A percentile compares a stretch with the other conserved stretches of the same genome.
These are phyloP conservation scores for Papilio protenor DNA, from an alignment of 2,888 invertebrate species.

Conservation along the genomic window DNA sequence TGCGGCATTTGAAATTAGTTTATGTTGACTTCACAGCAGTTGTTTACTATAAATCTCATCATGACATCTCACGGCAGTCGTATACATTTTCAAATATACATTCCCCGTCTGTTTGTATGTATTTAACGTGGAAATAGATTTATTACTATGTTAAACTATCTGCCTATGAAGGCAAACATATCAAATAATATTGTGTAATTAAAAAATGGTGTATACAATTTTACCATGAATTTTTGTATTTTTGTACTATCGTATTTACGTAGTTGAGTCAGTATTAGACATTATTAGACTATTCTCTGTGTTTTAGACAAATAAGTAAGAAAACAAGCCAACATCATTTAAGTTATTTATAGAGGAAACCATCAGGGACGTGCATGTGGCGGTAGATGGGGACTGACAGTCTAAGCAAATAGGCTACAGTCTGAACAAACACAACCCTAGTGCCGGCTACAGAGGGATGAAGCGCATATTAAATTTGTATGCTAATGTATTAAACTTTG, in stretches of 20 bases:
- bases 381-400: too few relatives aligned
- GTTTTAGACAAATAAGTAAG: neutral
- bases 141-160: neutral
- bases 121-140: neutral
- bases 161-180: neutral
- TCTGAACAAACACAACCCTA: neutral
- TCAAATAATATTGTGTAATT: too few relatives aligned
- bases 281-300: neutral
- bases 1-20: neutral
- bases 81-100: neutral
- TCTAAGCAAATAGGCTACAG: slow-evolving; percentile 15
- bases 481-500: neutral
- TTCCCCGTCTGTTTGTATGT: neutral
- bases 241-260: too few relatives aligned
- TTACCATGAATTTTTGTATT: too few relatives aligned
- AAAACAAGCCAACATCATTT: slow-evolving; percentile 10
- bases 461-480: neutral
- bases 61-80: neutral
- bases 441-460: neutral
- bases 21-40: neutral
- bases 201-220: too few relatives aligned
- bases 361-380: slow-evolving; percentile 12
- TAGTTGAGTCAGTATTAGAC: neutral
- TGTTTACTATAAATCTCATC: neutral
- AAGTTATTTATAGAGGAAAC: slow-evolving; percentile 3